phyloP scores from a whole-genome alignment of 2,797 vertebrate species.

The Sarcophilus harrisii region DNA sequence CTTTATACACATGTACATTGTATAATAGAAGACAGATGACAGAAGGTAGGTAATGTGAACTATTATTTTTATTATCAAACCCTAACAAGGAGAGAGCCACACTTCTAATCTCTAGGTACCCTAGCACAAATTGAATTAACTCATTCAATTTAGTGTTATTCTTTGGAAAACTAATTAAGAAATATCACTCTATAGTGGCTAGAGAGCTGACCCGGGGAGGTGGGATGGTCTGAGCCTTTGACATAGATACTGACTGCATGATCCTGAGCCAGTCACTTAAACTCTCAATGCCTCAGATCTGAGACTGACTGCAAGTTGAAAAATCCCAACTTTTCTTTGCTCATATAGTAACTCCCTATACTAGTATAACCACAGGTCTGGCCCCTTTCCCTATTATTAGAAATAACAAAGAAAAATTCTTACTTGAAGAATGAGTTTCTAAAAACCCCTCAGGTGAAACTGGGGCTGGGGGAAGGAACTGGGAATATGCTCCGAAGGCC shows the following conservation, averaged over 20 bases:
- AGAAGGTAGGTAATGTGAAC: neutral
- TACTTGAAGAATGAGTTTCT: neutral
- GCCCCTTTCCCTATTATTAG: neutral
- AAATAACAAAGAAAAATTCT: neutral
- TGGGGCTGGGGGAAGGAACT: neutral
- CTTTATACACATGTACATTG: neutral
- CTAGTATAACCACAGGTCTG: neutral
- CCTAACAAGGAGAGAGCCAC: neutral
- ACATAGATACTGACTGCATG: neutral
- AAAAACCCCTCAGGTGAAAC: neutral
- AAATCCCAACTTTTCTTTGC: neutral
- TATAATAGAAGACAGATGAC: neutral
- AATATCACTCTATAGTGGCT: neutral
- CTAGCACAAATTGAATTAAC: neutral
- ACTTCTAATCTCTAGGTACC: neutral
- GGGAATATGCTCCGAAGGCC: neutral
- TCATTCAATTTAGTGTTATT: conserved; percentile 11
- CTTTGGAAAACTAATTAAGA: conserved; percentile 31
- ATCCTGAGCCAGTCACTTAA: neutral
- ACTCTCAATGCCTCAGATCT: neutral
- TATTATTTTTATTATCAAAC: neutral
- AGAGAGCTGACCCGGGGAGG: neutral
- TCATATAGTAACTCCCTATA: neutral
- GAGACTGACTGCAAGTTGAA: neutral
- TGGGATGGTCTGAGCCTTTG: neutral